Evolutionary conservation across 2,113 vertebrate genomes (phyloP).

Genomic region (Neogobius melanostomus): DNA sequence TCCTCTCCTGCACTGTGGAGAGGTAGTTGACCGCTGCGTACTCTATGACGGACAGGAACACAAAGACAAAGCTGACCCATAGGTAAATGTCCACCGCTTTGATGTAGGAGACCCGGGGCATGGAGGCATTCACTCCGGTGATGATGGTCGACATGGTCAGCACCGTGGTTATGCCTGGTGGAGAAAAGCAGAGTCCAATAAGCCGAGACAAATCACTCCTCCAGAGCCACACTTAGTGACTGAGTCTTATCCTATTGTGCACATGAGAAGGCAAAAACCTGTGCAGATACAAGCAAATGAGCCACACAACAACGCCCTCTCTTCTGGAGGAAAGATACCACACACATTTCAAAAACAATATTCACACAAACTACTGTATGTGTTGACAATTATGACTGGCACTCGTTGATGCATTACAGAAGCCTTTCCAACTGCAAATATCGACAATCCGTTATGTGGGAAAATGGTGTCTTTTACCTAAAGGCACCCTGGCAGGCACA

Average conservation of each 20-base stretch:
- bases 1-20: conserved; percentile 80
- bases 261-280: too few species aligned
- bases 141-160: conserved; percentile 86
- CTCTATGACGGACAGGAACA: conserved; percentile 96
- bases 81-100: conserved; percentile 98
- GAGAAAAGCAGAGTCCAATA: neutral
- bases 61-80: conserved; percentile 98
- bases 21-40: conserved; percentile 87
- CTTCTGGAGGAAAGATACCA: too few species aligned
- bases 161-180: conserved; percentile 83
- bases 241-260: too few species aligned
- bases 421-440: neutral
- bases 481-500: conserved; percentile 87
- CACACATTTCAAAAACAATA: too few species aligned
- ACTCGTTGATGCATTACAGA: too few species aligned
- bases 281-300: too few species aligned
- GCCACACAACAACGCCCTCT: too few species aligned
- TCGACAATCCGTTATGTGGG: neutral
- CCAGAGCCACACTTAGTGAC: too few species aligned
- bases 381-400: too few species aligned
- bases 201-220: too few species aligned
- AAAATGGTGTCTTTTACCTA: conserved; percentile 74
- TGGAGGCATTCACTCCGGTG: conserved; percentile 95
- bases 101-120: conserved; percentile 97
- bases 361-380: too few species aligned